phyloP scores from a whole-genome alignment of 1,140 invertebrate species.

The Drosophila virilis region DNA sequence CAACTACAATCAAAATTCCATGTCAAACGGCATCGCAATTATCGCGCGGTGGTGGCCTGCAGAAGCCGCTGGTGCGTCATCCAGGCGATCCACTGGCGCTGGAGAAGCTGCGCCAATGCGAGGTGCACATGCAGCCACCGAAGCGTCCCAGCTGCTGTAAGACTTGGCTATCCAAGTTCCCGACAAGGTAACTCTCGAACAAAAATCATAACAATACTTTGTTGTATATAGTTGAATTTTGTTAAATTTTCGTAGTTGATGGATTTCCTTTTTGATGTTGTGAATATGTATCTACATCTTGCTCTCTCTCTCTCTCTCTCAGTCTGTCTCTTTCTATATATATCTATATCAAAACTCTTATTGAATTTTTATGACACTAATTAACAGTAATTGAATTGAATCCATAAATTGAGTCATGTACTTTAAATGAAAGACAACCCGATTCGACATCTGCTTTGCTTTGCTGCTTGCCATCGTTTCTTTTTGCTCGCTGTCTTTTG shows the following conservation, averaged over 20 bases:
- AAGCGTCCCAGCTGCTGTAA: conserved; percentile 92
- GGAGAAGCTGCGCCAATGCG: conserved; percentile 94
- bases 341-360: conserved; percentile 57
- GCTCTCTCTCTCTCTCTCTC: conserved; percentile 60
- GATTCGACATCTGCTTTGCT: conserved; percentile 60
- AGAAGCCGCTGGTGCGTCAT: conserved; percentile 95
- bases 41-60: conserved; percentile 79
- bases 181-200: conserved; percentile 84
- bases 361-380: conserved; percentile 64
- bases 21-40: conserved; percentile 81
- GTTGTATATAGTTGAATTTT: conserved; percentile 36
- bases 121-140: conserved; percentile 90
- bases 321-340: conserved; percentile 56
- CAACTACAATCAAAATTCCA: conserved; percentile 67
- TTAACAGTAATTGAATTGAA: conserved; percentile 40
- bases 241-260: conserved; percentile 74
- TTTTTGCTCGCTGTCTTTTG: conserved; percentile 75
- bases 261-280: conserved; percentile 84
- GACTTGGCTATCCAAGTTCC: conserved; percentile 97
- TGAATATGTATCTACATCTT: conserved; percentile 73
- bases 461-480: conserved; percentile 72
- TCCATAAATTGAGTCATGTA: conserved; percentile 38
- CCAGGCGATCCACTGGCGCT: conserved; percentile 90
- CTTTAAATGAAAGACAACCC: conserved; percentile 56
- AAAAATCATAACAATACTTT: conserved; percentile 6